phyloP scores from a whole-genome alignment of 1,140 invertebrate species.

The Trinorchestia longiramus region DNA sequence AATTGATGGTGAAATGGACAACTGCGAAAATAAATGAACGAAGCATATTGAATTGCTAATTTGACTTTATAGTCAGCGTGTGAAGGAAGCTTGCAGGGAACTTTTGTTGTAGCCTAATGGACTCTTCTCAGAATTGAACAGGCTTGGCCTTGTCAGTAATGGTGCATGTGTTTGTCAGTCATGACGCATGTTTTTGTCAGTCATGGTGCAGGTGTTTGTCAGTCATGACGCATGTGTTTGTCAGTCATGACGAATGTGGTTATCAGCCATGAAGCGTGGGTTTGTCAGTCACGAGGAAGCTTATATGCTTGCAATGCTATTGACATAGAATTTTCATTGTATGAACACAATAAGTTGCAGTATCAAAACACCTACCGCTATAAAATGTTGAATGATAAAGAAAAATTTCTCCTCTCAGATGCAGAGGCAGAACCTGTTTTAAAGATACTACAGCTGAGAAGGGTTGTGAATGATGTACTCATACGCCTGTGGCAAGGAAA shows the following conservation, averaged over 20 bases:
- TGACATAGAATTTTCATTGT: background rate
- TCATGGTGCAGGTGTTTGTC: too few species aligned
- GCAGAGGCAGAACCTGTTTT: background rate
- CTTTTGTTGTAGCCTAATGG: too few species aligned
- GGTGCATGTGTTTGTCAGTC: too few species aligned
- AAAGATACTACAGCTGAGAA: background rate
- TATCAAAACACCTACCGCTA: background rate
- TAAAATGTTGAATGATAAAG: too few species aligned
- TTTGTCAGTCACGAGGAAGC: too few species aligned
- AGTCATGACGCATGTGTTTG: too few species aligned
- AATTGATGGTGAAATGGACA: background rate
- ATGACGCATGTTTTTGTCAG: too few species aligned
- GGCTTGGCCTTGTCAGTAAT: too few species aligned
- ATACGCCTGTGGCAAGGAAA: background rate
- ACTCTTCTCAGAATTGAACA: too few species aligned
- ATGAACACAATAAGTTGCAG: background rate
- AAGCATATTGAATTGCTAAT: background rate
- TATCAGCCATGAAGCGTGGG: too few species aligned
- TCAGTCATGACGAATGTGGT: too few species aligned
- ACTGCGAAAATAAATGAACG: background rate
- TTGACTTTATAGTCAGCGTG: background rate
- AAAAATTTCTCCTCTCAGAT: background rate
- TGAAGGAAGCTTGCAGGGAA: background rate
- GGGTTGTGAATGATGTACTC: background rate
- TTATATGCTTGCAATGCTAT: background rate